Percentiles rank a stretch among this genome's conserved stretches.
These are phyloP conservation scores for Merodon equestris DNA, from an alignment of 2,888 invertebrate species.

Conservation along the genomic window DNA sequence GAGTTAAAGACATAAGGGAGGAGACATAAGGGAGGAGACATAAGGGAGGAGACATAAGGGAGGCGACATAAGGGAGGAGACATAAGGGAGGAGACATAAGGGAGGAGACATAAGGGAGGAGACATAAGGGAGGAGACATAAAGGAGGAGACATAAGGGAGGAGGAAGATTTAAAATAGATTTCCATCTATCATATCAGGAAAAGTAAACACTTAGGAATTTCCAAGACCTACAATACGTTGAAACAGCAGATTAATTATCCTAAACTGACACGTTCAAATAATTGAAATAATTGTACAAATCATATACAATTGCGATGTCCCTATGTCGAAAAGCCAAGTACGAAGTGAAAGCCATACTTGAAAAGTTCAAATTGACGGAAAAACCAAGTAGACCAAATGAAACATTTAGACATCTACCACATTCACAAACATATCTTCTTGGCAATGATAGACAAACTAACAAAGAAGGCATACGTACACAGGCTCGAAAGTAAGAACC, in stretches of 20 bases:
- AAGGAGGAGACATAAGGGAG: too few relatives aligned
- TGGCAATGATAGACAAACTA: neutral
- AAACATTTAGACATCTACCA: neutral
- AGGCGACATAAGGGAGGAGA: too few relatives aligned
- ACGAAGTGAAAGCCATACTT: constrained; percentile 11
- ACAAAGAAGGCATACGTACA: neutral
- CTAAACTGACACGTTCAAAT: constrained; percentile 51
- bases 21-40: too few relatives aligned
- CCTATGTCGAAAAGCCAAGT: constrained; percentile 15
- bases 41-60: too few relatives aligned
- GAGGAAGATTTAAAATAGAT: constrained; percentile 49
- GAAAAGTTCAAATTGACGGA: too few relatives aligned
- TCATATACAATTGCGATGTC: constrained; percentile 49
- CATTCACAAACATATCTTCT: neutral
- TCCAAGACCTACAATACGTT: too few relatives aligned
- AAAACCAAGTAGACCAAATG: too few relatives aligned
- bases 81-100: too few relatives aligned
- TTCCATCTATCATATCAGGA: constrained; percentile 54
- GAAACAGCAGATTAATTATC: neutral
- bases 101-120: too few relatives aligned
- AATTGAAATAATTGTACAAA: constrained; percentile 13
- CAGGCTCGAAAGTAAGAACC: neutral
- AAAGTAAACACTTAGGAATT: too few relatives aligned
- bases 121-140: too few relatives aligned
- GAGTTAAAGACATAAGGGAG: constrained; percentile 40